Base-by-base conservation (phyloP, 2,113 vertebrate species). In the Takifugu flavidus region DNA sequence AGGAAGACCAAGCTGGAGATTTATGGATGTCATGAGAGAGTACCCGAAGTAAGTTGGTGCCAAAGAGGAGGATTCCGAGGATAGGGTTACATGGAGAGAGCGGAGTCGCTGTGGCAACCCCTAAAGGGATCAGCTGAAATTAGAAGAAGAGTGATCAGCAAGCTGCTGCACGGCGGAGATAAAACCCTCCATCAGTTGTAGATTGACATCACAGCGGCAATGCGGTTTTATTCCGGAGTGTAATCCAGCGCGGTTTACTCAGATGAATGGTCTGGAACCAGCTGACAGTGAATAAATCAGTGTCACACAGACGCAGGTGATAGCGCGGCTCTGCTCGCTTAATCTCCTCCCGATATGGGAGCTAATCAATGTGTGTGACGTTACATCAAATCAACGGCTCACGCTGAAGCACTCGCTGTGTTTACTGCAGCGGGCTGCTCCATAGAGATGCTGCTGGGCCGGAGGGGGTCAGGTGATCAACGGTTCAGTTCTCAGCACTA, bases 361-460 rank as follows among this genome's bases (percentile, higher is more conserved):
- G 55, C 70, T 81, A 74, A 86, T 87, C 71, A 72, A 52, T 55
- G 51, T 45, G 39, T 56, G 59, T 61, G 72, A 39, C 7, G 34
- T 80, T 77, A 73, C 79, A 77, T 84, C 74, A 74, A 75, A 85
- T 85, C 85, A 86, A 77, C 69, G 68, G 59, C 79, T 80, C 78
- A 81, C 79, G 62, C 78, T 46, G 62, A 31, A 57, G 44, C 26
- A 7, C 44, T 25, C 53, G 61, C 70, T 66, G 51, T 60, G 34
- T 72, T 67, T n/a, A 6, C 69, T 58, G 57, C 59, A 57, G 70
- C 60, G n/a, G 49, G 54, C 56, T 43, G 44, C 20, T 44, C 66
- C 67, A 49, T 79, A 72, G 75, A 65, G 55, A 71, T 78, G 7
- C 28, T 43, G 54, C n/a, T 15, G 42, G 15, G 27, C 31, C 27